Base-by-base conservation (phyloP, 2,888 invertebrate genomes). In the Caenorhabditis angaria region DNA sequence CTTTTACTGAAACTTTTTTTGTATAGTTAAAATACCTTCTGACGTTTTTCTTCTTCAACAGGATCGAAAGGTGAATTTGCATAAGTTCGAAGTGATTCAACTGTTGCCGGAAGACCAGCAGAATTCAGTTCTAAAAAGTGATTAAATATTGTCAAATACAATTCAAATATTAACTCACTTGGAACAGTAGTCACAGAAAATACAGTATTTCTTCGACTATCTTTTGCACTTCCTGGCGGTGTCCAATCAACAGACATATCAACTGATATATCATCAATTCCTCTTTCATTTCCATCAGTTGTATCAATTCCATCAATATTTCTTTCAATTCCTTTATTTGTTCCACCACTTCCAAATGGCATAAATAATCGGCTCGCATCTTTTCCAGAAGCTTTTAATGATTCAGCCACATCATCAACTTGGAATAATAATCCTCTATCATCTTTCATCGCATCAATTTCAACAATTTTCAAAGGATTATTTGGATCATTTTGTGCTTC, bases 201-300 rank as follows among this genome's bases (percentile, higher is more conserved):
- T 6, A 84, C 67, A 10, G 85, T 85, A 61, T 82, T 83, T 20
- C 84, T 70, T 24, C 84, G 59, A 25, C 82, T 82, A 22, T 62
- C 58, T 41, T 61, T 70, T 35, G 62, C 65, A 20, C 80, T 81
- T 10, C 61, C 70, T n/a, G 84, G 83, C 14, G 85, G 85, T 5
- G 80, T 82, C 82, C 82, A 84, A 61, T 85, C 85, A 35, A 85
- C 77, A 12, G 82, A 82, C 59, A 80, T 71, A 72, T 81, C 82
- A 50, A 81, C 70, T 0, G 82, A 82, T 18, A 81, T 75, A 53
- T 76, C 80, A 65, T 82, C 82, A 35, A 76, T 80, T 58, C 70
- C 69, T 22, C 65, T 63, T 27, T 71, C 56, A 60, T 67, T 54
- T 57, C 79, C 71, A 60, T 81, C 76, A 27, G 68, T 60, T 32